Conservation (phyloP, 2,113 vertebrate genomes). For the Seriola quinqueradiata region DNA sequence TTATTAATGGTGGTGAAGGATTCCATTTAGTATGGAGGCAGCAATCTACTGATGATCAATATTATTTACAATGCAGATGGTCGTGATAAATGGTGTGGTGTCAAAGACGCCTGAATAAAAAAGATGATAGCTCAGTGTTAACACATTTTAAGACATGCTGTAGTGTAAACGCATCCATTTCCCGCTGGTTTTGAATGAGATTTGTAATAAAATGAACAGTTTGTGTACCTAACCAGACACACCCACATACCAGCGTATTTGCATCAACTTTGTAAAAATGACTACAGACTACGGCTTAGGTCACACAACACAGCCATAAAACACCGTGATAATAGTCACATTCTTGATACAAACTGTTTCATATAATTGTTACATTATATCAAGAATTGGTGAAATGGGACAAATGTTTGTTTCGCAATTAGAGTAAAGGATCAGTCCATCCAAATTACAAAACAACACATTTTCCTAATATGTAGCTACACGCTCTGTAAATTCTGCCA, state of each 20-base stretch:
- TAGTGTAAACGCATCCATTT: neutral
- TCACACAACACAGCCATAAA: neutral
- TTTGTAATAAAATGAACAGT: neutral
- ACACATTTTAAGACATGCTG: neutral
- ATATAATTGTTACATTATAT: neutral
- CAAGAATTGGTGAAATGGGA: neutral
- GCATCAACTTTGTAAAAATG: neutral
- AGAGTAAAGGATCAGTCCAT: neutral
- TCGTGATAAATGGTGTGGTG: neutral
- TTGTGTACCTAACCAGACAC: too few relatives aligned
- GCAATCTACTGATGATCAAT: neutral
- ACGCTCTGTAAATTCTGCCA: neutral
- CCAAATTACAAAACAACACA: neutral
- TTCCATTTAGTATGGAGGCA: neutral
- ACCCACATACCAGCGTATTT: neutral
- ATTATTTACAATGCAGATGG: neutral
- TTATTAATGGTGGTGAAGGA: neutral
- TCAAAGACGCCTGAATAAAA: neutral
- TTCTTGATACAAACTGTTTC: neutral
- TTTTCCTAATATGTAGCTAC: neutral
- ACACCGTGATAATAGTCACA: neutral
- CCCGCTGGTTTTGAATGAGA: neutral
- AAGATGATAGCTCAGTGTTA: rapidly evolving
- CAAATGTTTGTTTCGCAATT: neutral
- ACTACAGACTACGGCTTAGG: neutral